Percentiles rank a stretch among this genome's conserved stretches.
Conservation (phyloP, 2,113 vertebrate species). For the Dicrurus megarhynchus region DNA sequence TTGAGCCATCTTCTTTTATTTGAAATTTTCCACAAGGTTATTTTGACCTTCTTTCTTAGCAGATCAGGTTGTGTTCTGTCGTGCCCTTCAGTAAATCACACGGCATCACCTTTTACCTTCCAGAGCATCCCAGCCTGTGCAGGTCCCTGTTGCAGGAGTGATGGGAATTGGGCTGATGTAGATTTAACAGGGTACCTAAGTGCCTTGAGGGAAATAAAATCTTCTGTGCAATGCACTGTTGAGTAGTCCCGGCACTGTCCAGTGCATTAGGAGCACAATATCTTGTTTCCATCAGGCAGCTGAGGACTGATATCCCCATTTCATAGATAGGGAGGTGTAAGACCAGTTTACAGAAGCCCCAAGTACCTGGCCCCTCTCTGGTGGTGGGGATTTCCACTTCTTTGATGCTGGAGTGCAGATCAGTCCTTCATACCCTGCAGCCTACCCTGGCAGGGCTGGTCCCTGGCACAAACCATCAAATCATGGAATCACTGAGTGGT, state of each 20-base stretch:
- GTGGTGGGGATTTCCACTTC: neutral
- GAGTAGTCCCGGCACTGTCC: neutral
- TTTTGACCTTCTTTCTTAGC: neutral
- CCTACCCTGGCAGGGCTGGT: neutral
- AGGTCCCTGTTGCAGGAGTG: neutral
- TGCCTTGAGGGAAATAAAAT: neutral
- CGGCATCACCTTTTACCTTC: neutral
- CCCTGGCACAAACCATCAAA: neutral
- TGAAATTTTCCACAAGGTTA: neutral
- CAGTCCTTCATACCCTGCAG: neutral
- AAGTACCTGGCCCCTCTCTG: neutral
- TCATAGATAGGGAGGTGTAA: neutral
- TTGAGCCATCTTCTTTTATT: neutral
- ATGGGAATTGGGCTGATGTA: neutral
- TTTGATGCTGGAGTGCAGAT: neutral
- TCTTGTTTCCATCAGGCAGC: neutral
- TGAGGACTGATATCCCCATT: neutral
- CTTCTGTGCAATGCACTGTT: neutral
- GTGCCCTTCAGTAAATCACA: neutral
- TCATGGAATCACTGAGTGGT: neutral
- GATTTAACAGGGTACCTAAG: neutral
- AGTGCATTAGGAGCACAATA: neutral
- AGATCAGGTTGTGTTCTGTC: neutral
- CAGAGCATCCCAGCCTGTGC: neutral
- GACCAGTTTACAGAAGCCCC: neutral